Evolutionary conservation across 2,113 vertebrate genomes (phyloP), one percentile per base, ranked within the genome.

Genomic region (Ceyx margarethae): DNA sequence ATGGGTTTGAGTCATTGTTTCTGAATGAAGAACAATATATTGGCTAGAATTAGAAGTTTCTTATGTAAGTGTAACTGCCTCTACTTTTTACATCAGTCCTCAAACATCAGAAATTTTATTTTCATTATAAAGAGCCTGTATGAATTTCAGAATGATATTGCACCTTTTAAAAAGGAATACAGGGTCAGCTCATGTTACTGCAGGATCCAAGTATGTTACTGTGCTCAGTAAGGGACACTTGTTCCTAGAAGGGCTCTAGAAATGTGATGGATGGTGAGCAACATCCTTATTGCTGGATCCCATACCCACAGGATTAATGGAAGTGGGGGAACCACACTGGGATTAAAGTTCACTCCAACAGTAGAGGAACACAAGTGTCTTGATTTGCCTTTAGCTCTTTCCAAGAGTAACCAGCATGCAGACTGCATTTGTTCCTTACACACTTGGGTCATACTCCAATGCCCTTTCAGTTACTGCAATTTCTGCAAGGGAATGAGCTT

Each of bases 311-410:
- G 3, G n/a, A 15, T 1, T 80, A 46, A 73, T 29, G 6, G 2
- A 26, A 37, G 3, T 5, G 6, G 3, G 29, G 6, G 51, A 43
- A 31, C 16, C 10, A 68, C 0, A 1, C 20, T 35, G 31, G 29
- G 22, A 58, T 9, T 20, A 53, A 72, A 22, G 29, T 57, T 69
- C 53, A 50, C 23, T 40, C 25, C 31, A 17, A 35, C 0, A 79
- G 56, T 61, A 84, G 53, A 92, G 54, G 15, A 81, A 73, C 25
- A 80, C 13, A 46, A 29, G 20, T 2, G 6, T 23, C 25, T 65
- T 51, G 33, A 67, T 37, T 29, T 86, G 50, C 20, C 66, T 77
- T 77, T n/a, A 71, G 25, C 1, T 74, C 33, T 29, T 76, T 54
- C 51, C 56, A 46, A 67, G 75, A 1, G 23, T 35, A 60, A 57